Conservation (phyloP, 2,888 invertebrate genomes). For the Aphidius colemani region DNA sequence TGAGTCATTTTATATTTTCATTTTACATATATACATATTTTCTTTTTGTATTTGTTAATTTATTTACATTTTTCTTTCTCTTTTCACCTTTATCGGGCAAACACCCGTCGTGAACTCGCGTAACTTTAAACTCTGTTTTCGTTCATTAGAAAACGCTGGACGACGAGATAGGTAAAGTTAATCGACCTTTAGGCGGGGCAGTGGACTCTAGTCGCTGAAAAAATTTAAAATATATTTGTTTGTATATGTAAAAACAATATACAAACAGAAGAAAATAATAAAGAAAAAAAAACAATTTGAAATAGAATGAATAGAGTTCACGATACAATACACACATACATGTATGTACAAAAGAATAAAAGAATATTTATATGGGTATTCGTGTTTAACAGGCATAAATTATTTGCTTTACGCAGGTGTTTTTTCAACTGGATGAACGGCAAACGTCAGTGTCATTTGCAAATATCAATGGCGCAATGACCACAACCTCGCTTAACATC, state of each 20-base stretch:
- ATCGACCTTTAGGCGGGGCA: conserved; percentile 20
- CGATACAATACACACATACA: not conserved
- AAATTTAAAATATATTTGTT: not conserved
- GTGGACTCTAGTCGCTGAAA: conserved; percentile 7
- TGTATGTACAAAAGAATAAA: not conserved
- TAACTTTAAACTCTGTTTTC: too few relatives aligned
- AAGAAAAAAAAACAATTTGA: too few relatives aligned
- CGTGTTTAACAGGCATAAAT: conserved; percentile 21
- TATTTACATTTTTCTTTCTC: too few relatives aligned
- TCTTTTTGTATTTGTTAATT: too few relatives aligned
- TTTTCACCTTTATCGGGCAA: too few relatives aligned
- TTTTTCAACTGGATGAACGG: not conserved
- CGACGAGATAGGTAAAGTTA: conserved; percentile 1
- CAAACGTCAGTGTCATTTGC: too few relatives aligned
- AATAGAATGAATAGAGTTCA: too few relatives aligned
- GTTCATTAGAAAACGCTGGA: too few relatives aligned
- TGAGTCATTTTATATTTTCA: too few relatives aligned
- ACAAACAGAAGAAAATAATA: conserved; percentile 19
- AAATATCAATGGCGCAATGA: conserved; percentile 15
- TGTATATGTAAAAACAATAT: conserved; percentile 15
- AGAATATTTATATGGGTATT: conserved; percentile 9
- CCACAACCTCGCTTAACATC: conserved; percentile 41
- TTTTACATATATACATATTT: too few relatives aligned
- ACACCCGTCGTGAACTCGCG: too few relatives aligned
- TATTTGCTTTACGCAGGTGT: conserved; percentile 19